Percentiles rank a stretch among this genome's conserved stretches.
These are phyloP conservation scores for Procambarus clarkii DNA, from an alignment of 1,140 invertebrate species.

Conservation along the genomic window DNA sequence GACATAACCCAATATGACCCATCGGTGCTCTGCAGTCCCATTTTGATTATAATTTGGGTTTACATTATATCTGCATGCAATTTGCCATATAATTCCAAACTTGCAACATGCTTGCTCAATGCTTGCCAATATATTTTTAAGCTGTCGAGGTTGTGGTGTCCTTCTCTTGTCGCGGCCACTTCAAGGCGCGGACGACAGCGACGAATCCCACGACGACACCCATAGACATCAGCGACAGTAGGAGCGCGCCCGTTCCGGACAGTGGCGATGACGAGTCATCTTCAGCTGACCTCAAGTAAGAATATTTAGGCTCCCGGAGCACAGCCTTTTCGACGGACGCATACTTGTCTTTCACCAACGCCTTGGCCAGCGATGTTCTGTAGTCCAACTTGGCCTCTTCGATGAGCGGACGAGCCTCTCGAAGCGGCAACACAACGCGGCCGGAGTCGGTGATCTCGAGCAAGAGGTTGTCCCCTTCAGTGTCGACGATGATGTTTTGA, in stretches of 20 bases:
- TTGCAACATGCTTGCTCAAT: neutral
- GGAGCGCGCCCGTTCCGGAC: neutral
- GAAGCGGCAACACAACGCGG: constrained; percentile 38
- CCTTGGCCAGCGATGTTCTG: constrained; percentile 3
- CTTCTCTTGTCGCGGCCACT: neutral
- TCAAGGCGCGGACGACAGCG: neutral
- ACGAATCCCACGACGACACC: neutral
- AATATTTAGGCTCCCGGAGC: neutral
- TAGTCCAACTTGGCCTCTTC: constrained; percentile 46
- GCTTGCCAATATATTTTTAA: neutral
- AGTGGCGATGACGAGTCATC: neutral
- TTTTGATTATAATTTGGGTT: neutral
- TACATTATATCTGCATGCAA: neutral
- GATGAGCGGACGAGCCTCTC: constrained; percentile 32
- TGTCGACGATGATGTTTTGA: constrained; percentile 23
- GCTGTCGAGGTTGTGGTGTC: neutral
- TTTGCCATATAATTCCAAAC: neutral
- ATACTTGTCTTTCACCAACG: constrained; percentile 10
- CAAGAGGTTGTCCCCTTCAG: constrained; percentile 49
- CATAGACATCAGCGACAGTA: neutral
- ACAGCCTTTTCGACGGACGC: neutral
- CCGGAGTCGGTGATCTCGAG: constrained; percentile 32
- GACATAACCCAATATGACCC: neutral
- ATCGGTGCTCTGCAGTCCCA: neutral
- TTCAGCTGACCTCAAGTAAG: neutral